Conservation (phyloP, 30 jellyfish, hydroid and myxozoan species). For the Mastigias papua region DNA sequence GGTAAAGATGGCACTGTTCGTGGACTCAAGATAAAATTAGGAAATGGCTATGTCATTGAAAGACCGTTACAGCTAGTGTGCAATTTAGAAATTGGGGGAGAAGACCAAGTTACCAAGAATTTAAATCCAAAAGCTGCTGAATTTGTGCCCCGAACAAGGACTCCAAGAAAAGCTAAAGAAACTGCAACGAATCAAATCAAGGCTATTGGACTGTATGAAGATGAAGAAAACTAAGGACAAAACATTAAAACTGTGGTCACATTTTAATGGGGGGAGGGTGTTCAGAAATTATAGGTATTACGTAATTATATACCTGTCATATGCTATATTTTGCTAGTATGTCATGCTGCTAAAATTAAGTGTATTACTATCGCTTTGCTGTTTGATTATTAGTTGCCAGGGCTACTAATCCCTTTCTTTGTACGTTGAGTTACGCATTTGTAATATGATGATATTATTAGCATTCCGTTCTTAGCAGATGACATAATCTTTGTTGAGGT, state of each 20-base stretch:
- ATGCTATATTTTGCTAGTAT: neutral
- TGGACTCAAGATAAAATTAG: constrained; percentile 47
- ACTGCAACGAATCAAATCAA: neutral
- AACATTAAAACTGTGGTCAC: constrained; percentile 15
- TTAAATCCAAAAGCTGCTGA: constrained; percentile 50
- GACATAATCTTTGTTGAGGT: neutral
- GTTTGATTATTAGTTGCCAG: neutral
- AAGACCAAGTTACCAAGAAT: constrained; percentile 37
- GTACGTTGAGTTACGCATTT: neutral
- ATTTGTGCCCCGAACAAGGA: constrained; percentile 2
- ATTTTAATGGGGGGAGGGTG: constrained; percentile 47
- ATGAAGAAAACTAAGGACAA: neutral
- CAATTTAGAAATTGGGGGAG: constrained; percentile 66
- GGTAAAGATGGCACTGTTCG: constrained; percentile 67
- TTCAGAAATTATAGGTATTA: neutral
- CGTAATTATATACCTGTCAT: neutral
- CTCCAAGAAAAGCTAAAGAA: constrained; percentile 9
- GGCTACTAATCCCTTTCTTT: neutral
- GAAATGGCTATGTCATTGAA: constrained; percentile 59
- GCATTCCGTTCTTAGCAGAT: neutral
- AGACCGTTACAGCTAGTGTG: constrained; percentile 54
- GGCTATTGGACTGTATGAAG: neutral
- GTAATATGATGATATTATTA: neutral
- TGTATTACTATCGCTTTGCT: neutral
- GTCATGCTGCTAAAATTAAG: neutral